Evolutionary conservation across 2,113 vertebrate species (phyloP).

Genomic region (Collichthys lucidus): DNA sequence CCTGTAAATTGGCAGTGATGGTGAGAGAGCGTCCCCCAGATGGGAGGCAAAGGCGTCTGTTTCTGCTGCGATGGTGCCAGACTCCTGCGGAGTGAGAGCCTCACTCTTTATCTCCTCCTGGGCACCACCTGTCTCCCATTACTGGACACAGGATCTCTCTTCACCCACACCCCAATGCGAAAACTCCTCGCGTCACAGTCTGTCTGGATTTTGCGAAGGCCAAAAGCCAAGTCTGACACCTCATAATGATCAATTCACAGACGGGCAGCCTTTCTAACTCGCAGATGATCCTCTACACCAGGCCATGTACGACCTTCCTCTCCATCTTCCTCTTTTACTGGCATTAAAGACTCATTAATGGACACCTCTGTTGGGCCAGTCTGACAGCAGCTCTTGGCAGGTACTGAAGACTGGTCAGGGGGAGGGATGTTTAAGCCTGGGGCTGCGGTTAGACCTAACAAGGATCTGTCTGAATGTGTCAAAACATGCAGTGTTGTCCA

Average conservation of each 20-base stretch:
- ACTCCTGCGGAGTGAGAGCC: slow-evolving; percentile 69
- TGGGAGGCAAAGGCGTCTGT: slow-evolving; percentile 59
- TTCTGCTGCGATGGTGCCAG: slow-evolving; percentile 68
- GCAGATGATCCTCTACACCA: slow-evolving; percentile 33
- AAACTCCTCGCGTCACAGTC: slow-evolving; percentile 48
- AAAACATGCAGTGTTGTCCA: neutral
- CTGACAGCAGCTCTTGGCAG: slow-evolving; percentile 39
- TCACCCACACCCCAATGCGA: slow-evolving; percentile 50
- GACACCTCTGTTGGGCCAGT: slow-evolving; percentile 28
- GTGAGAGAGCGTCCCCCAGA: slow-evolving; percentile 55
- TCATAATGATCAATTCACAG: slow-evolving; percentile 30
- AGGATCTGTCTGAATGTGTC: neutral
- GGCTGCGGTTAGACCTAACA: neutral
- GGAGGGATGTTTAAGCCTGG: slow-evolving; percentile 20
- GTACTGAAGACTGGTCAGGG: neutral
- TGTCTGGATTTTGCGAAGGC: slow-evolving; percentile 30
- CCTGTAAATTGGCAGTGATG: slow-evolving; percentile 66
- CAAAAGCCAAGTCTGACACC: slow-evolving; percentile 54
- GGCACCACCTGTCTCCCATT: slow-evolving; percentile 80
- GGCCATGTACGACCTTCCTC: slow-evolving; percentile 10
- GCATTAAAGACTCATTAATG: slow-evolving; percentile 51
- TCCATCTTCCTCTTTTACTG: slow-evolving; percentile 26
- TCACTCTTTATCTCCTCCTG: slow-evolving; percentile 77
- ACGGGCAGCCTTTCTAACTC: slow-evolving; percentile 31
- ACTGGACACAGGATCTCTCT: slow-evolving; percentile 62